phyloP scores from a whole-genome alignment of 2,888 invertebrate genomes.

The Octodonta nipae region DNA sequence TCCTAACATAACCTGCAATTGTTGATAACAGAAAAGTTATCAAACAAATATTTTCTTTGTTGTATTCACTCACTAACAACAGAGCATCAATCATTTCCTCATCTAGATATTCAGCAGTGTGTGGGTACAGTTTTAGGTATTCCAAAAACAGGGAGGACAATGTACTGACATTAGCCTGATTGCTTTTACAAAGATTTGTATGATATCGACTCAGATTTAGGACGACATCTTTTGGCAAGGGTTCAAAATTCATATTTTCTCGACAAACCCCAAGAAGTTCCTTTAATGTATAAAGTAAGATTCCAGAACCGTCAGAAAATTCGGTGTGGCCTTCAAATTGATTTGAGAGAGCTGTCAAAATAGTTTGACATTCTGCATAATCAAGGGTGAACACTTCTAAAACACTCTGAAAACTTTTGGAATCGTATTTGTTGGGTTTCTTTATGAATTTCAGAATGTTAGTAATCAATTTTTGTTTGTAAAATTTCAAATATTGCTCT shows the following conservation, averaged over 20 bases:
- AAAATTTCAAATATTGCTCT: slow-evolving; percentile 35
- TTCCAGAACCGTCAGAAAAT: slow-evolving; percentile 7
- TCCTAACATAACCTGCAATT: slow-evolving; percentile 37
- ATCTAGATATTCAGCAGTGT: slow-evolving; percentile 40
- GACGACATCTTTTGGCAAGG: slow-evolving; percentile 16
- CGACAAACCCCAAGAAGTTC: slow-evolving; percentile 12
- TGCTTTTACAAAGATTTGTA: slow-evolving; percentile 11
- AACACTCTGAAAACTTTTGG: slow-evolving; percentile 32
- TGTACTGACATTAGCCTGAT: slow-evolving; percentile 30
- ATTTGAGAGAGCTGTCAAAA: slow-evolving; percentile 27
- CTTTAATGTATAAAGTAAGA: slow-evolving; percentile 18
- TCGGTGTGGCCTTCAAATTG: slow-evolving; percentile 7
- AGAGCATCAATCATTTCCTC: slow-evolving; percentile 42
- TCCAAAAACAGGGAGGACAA: slow-evolving; percentile 43
- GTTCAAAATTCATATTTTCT: slow-evolving; percentile 11
- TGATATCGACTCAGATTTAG: slow-evolving; percentile 16
- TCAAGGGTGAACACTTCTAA: slow-evolving; percentile 33
- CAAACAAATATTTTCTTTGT: slow-evolving; percentile 45
- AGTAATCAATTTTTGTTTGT: slow-evolving; percentile 41
- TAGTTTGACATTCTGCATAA: slow-evolving; percentile 33
- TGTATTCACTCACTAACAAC: slow-evolving; percentile 39
- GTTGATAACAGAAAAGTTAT: slow-evolving; percentile 45
- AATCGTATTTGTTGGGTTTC: slow-evolving; percentile 31
- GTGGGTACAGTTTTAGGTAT: slow-evolving; percentile 50
- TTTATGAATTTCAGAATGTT: slow-evolving; percentile 33